phyloP scores from a whole-genome alignment of 2,113 vertebrate genomes.

The Sylvilagus bachmani region DNA sequence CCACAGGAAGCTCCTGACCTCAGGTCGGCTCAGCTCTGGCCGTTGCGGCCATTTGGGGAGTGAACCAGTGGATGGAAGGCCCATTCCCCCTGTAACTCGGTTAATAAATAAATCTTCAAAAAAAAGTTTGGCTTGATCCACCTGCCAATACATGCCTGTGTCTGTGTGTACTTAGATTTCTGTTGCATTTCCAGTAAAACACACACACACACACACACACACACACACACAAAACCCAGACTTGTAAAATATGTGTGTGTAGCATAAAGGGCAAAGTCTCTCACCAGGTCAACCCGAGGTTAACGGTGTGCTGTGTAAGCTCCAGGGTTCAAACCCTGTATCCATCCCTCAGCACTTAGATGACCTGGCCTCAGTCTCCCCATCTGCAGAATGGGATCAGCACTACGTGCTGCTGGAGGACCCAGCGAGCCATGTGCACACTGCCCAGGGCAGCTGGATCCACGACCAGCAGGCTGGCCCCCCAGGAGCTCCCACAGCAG shows the following conservation, averaged over 20 bases:
- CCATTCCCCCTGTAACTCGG: too few relatives aligned
- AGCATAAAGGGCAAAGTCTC: not conserved
- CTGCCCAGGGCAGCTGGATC: not conserved
- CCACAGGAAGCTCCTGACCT: too few relatives aligned
- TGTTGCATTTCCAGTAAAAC: slow-evolving; percentile 7
- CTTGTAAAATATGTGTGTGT: not conserved
- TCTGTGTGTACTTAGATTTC: not conserved
- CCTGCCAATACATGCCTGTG: too few relatives aligned
- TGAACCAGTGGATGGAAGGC: too few relatives aligned
- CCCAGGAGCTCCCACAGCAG: not conserved
- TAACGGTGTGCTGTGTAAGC: not conserved
- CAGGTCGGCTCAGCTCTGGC: too few relatives aligned
- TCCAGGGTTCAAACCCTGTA: not conserved
- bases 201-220: not conserved
- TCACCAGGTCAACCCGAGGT: not conserved
- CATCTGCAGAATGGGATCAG: not conserved
- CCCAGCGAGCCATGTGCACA: not conserved
- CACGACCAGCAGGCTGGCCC: not conserved
- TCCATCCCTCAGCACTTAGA: not conserved
- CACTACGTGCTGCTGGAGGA: not conserved
- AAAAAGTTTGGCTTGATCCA: not conserved
- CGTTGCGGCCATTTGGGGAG: too few relatives aligned
- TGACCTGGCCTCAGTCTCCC: too few relatives aligned
- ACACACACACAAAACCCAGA: not conserved
- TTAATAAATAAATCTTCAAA: too few relatives aligned